These are phyloP conservation scores for Drosophila santomea DNA, from an alignment of 1,140 invertebrate species.

Conservation along the genomic window DNA sequence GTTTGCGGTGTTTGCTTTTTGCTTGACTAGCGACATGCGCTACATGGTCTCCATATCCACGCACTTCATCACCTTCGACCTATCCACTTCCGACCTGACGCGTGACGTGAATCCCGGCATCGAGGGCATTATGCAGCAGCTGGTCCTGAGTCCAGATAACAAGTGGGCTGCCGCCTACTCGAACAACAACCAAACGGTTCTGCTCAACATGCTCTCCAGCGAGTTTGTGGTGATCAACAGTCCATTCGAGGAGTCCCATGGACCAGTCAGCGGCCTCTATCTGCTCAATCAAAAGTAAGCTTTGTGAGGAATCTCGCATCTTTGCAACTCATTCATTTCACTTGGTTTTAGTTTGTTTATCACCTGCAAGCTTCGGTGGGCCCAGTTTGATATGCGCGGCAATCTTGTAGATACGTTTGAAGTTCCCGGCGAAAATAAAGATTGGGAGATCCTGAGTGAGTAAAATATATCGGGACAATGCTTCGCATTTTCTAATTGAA, in stretches of 20 bases:
- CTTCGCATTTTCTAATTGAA: too few species aligned
- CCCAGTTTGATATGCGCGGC: conserved; percentile 91
- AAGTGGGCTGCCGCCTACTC: conserved; percentile 98
- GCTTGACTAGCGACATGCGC: conserved; percentile 95
- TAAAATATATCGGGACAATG: too few species aligned
- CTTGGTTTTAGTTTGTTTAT: conserved; percentile 85
- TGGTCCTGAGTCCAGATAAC: conserved; percentile 97
- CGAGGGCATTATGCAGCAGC: conserved; percentile 97
- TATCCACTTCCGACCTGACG: conserved; percentile 96
- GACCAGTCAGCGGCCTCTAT: conserved; percentile 87
- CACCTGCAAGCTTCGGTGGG: conserved; percentile 88
- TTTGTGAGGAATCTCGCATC: not conserved
- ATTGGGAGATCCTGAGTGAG: conserved; percentile 91
- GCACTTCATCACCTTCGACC: conserved; percentile 98
- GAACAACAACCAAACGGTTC: conserved; percentile 96
- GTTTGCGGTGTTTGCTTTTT: conserved; percentile 98
- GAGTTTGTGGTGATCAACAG: conserved; percentile 94
- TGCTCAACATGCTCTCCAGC: conserved; percentile 95
- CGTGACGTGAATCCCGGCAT: conserved; percentile 96
- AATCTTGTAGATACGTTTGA: conserved; percentile 87
- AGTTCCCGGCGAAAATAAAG: conserved; percentile 86
- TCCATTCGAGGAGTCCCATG: conserved; percentile 88
- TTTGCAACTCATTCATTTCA: not conserved
- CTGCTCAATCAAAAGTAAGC: conserved; percentile 91
- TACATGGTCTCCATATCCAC: conserved; percentile 99